Percentiles rank a stretch among this genome's conserved stretches.
Evolutionary conservation across 2,797 vertebrate genomes (phyloP).

Genomic region (Philypnodon macrostomus): DNA sequence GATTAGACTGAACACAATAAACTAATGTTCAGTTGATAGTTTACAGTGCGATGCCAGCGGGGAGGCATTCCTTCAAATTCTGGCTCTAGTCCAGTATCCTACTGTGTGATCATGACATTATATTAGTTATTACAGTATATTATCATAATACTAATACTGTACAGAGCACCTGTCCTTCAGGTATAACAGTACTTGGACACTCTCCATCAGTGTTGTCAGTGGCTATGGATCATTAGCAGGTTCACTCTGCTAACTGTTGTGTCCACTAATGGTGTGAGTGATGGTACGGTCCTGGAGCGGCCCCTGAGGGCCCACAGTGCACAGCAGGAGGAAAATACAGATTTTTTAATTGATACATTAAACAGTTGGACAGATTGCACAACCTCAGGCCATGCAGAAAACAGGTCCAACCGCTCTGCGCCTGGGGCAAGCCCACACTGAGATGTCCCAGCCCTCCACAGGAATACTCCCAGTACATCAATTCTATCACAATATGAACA

Average conservation of each 20-base stretch:
- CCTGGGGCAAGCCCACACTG: slow-evolving; percentile 38
- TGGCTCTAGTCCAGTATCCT: no score
- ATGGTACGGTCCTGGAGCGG: slow-evolving; percentile 51
- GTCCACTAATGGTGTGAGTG: slow-evolving; percentile 40
- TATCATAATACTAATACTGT: background rate
- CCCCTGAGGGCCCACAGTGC: slow-evolving; percentile 32
- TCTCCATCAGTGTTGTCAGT: background rate
- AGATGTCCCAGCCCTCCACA: slow-evolving; percentile 22
- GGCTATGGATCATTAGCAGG: background rate
- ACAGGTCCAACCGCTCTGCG: slow-evolving; percentile 49
- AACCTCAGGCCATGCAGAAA: slow-evolving; percentile 71
- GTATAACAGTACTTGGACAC: background rate
- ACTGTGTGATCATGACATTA: no score
- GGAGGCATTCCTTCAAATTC: no score
- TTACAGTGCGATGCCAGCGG: no score
- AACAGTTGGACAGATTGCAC: slow-evolving; percentile 77
- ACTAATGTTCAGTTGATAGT: no score
- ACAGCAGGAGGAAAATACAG: slow-evolving; percentile 56
- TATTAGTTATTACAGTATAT: no score
- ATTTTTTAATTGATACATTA: slow-evolving; percentile 80
- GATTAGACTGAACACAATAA: no score
- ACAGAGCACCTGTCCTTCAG: no score
- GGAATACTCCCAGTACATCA: slow-evolving; percentile 11
- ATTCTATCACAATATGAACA: no score
- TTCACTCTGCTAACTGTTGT: slow-evolving; percentile 12